Base-by-base conservation (phyloP, 2,888 invertebrate genomes). In the Sphecodes monilicornis region DNA sequence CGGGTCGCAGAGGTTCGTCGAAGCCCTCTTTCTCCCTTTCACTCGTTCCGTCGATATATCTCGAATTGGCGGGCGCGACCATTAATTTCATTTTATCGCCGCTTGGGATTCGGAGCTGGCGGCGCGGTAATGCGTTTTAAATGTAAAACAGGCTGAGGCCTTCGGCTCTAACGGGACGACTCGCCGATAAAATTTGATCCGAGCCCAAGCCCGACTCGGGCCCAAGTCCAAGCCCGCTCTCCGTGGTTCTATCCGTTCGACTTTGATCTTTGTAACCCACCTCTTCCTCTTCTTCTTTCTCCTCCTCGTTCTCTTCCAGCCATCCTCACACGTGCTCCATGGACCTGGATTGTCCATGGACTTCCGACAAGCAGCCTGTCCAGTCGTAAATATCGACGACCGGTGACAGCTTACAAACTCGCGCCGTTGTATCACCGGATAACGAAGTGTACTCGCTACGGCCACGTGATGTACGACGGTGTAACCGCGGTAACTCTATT, bases 81-180 rank as follows among this genome's bases (percentile, higher is more conserved):
- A 94, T 94, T 94, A 94, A 94, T 94, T 94, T 94, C 92, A 91
- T 94, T 94, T 94, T 94, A 94, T 94, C 94, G 93, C 92, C 90
- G 91, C 89, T 80, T 90, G 91, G 93, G 92, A 93, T 93, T 94
- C 92, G 92, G 92, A 92, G 88, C 91, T 93, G 91, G 90, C 92
- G 91, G 90, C 86, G 86, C 85, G 91, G 91, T 94, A 94, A 94
- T 94, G 94, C 93, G 93, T 94, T 94, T 94, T 94, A 94, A 94
- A 94, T 94, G 94, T 94, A 94, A 94, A 94, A 93, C 93, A 93
- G 94, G 90, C 91, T 90, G 90, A 93, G 93, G 94, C 94, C 94
- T 93, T 92, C 91, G 92, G 92, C 92, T 91, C 85, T 91, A 92
- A 91, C 91, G 90, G 91, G 88, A 90, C 91, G 88, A 90, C 89